Percentiles rank a stretch among this genome's conserved stretches.
Evolutionary conservation across 1,140 invertebrate genomes (phyloP).

Genomic region (Dinothrombium tinctorium): DNA sequence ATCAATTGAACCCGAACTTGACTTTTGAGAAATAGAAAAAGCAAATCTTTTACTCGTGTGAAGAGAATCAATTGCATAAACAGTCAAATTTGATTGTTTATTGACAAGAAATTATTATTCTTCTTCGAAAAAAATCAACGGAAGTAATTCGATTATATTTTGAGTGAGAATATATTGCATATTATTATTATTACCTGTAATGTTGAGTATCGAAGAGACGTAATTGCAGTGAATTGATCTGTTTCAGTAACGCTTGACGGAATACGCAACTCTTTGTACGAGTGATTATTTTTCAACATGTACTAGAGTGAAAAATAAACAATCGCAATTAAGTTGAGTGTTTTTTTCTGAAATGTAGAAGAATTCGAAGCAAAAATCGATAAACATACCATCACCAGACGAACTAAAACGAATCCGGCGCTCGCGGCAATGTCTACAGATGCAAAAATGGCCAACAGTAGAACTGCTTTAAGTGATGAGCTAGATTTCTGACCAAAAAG

Average conservation of each 20-base stretch:
- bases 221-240: conserved; percentile 15
- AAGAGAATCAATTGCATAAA: no score
- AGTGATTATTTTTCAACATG: conserved; percentile 13
- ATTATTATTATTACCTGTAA: conserved; percentile 13
- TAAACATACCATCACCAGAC: conserved; percentile 16
- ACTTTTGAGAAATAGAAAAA: conserved; percentile 13
- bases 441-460: conserved; percentile 17
- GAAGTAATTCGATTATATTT: no score
- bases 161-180: no score
- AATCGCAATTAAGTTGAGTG: not conserved
- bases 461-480: conserved; percentile 14
- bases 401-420: conserved; percentile 17
- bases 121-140: no score
- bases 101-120: no score
- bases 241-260: conserved; percentile 8
- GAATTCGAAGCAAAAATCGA: not conserved
- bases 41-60: no score
- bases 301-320: conserved; percentile 11
- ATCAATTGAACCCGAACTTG: conserved; percentile 16
- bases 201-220: conserved; percentile 14
- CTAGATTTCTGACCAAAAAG: not conserved
- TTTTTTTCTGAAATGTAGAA: not conserved
- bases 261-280: conserved; percentile 13
- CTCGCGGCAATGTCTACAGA: conserved; percentile 18
- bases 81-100: no score